phyloP scores from a whole-genome alignment of 2,113 vertebrate genomes.

The Jaculus jaculus region DNA sequence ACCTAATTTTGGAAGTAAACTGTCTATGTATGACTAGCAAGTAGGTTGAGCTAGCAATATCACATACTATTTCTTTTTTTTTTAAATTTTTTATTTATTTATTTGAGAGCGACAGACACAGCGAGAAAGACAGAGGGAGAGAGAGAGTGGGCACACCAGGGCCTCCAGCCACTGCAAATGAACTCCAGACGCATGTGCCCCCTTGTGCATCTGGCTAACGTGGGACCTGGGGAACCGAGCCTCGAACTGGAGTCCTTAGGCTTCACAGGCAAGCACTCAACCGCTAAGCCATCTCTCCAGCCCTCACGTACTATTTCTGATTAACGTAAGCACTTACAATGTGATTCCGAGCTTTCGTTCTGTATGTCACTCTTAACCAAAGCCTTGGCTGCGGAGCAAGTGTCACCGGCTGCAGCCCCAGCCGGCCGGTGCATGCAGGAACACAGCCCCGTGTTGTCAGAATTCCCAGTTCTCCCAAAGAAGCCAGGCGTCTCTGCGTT shows the following conservation, averaged over 20 bases:
- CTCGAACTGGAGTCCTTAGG: too few relatives aligned
- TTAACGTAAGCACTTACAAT: not conserved
- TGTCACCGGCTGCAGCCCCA: not conserved
- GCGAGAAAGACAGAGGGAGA: too few relatives aligned
- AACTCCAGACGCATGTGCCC: too few relatives aligned
- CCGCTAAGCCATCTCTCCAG: too few relatives aligned
- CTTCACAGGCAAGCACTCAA: too few relatives aligned
- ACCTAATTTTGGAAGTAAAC: not conserved
- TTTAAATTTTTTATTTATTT: too few relatives aligned
- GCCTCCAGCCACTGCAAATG: too few relatives aligned
- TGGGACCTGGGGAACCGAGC: too few relatives aligned
- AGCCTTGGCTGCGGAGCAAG: not conserved
- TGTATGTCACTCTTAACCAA: slow-evolving; percentile 37
- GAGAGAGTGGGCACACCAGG: too few relatives aligned
- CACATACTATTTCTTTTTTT: not conserved
- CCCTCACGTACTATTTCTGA: not conserved
- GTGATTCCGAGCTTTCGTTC: slow-evolving; percentile 33
- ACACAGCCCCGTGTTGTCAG: not conserved
- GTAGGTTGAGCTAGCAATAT: not conserved
- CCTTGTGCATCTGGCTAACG: too few relatives aligned
- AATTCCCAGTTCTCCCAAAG: not conserved
- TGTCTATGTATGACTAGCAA: not conserved
- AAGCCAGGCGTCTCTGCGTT: not conserved
- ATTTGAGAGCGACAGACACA: too few relatives aligned
- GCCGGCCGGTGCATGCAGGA: not conserved